Conservation (phyloP, 1,140 invertebrate genomes). For the Phthorimaea operculella region DNA sequence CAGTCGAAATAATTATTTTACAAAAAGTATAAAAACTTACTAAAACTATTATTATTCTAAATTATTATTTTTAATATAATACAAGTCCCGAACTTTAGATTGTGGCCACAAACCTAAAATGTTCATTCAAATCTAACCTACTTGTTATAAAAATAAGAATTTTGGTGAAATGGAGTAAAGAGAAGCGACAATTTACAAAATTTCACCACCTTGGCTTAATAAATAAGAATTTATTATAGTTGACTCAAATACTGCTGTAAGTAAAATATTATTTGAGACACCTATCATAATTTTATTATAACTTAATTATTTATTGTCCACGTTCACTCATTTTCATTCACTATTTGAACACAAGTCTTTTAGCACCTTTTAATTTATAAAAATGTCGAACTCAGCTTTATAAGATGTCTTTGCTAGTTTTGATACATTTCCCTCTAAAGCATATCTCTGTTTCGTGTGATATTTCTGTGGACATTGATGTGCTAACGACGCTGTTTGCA, state of each 20-base stretch:
- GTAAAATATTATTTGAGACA: constrained; percentile 14
- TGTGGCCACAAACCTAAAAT: constrained; percentile 40
- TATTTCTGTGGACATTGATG: constrained; percentile 82
- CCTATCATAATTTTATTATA: constrained; percentile 11
- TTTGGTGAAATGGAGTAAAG: constrained; percentile 52
- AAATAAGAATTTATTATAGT: constrained; percentile 12
- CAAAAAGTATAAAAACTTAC: constrained; percentile 27
- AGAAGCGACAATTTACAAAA: constrained; percentile 50
- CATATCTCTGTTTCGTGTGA: constrained; percentile 89
- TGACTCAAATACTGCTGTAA: not conserved
- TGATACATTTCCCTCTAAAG: constrained; percentile 83
- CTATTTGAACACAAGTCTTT: constrained; percentile 41
- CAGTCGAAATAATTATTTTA: constrained; percentile 36
- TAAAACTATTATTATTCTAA: not conserved
- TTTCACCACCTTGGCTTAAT: constrained; percentile 30
- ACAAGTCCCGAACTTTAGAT: constrained; percentile 20
- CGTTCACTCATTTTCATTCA: constrained; percentile 19
- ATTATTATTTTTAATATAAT: constrained; percentile 14
- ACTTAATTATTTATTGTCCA: constrained; percentile 10
- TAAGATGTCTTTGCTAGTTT: constrained; percentile 69
- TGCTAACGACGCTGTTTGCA: constrained; percentile 71
- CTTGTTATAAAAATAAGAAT: constrained; percentile 9
- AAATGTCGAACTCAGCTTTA: constrained; percentile 18
- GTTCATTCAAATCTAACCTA: constrained; percentile 11
- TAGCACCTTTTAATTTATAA: constrained; percentile 28